Evolutionary conservation across 1,140 invertebrate species (phyloP).

Genomic region (Neoseiulus cucumeris): DNA sequence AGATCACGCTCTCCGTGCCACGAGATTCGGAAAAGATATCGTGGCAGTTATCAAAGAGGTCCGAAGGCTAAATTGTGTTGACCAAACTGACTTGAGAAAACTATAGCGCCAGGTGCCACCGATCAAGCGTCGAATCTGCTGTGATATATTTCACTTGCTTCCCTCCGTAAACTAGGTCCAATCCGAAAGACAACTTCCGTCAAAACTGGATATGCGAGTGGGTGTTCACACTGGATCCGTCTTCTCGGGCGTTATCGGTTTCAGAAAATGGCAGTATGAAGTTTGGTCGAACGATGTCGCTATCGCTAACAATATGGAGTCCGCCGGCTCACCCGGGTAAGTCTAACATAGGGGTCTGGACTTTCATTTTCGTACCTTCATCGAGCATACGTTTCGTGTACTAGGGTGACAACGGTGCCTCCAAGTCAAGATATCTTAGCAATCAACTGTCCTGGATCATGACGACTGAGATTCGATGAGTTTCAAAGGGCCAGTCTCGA

Average conservation of each 20-base stretch:
- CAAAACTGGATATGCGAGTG: slow-evolving; percentile 83
- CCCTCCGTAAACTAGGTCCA: background rate
- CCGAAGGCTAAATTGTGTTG: too few species aligned
- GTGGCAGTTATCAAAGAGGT: slow-evolving; percentile 75
- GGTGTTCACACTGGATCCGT: slow-evolving; percentile 45
- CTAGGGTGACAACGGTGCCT: too few species aligned
- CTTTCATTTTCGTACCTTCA: too few species aligned
- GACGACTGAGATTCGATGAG: too few species aligned
- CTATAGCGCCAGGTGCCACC: too few species aligned
- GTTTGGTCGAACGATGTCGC: slow-evolving; percentile 50
- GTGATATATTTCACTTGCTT: background rate
- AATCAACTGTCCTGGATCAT: too few species aligned
- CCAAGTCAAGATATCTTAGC: too few species aligned
- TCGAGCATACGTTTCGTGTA: too few species aligned
- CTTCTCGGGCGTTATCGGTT: slow-evolving; percentile 34
- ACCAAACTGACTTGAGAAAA: too few species aligned
- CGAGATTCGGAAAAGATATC: slow-evolving; percentile 91
- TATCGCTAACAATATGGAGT: slow-evolving; percentile 87
- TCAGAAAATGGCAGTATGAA: slow-evolving; percentile 35
- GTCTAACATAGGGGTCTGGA: slow-evolving; percentile 21
- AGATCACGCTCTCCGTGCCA: slow-evolving; percentile 84
- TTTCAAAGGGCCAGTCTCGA: too few species aligned
- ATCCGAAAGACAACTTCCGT: slow-evolving; percentile 55
- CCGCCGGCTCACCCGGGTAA: slow-evolving; percentile 73
- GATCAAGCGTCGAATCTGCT: too few species aligned